phyloP scores from a whole-genome alignment of 2,888 invertebrate genomes.

The Nephrotoma flavescens region DNA sequence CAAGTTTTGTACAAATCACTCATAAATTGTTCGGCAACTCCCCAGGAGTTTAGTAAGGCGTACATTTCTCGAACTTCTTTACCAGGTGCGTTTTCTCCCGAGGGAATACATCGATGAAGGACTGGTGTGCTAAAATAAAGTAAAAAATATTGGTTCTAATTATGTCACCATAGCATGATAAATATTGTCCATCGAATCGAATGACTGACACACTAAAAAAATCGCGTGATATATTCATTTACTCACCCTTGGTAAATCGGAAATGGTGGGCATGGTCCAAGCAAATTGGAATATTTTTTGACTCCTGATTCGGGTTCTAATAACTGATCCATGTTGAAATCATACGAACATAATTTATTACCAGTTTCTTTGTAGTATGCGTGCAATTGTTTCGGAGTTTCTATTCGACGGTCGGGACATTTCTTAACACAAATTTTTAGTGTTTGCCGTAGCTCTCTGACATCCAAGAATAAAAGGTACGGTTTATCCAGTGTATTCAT shows the following conservation, averaged over 20 bases:
- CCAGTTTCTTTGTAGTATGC: slow-evolving; percentile 57
- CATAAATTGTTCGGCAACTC: slow-evolving; percentile 73
- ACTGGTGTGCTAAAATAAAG: slow-evolving; percentile 46
- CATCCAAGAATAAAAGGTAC: slow-evolving; percentile 71
- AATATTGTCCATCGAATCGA: background rate
- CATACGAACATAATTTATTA: slow-evolving; percentile 63
- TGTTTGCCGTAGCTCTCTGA: slow-evolving; percentile 57
- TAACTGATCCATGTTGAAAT: slow-evolving; percentile 41
- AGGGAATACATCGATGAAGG: slow-evolving; percentile 77
- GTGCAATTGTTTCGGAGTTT: slow-evolving; percentile 49
- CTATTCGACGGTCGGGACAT: slow-evolving; percentile 60
- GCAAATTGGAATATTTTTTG: slow-evolving; percentile 29
- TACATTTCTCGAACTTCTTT: slow-evolving; percentile 57
- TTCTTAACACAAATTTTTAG: slow-evolving; percentile 79
- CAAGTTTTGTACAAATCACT: slow-evolving; percentile 79
- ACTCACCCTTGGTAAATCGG: slow-evolving; percentile 60
- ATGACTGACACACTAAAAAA: background rate
- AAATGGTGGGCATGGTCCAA: slow-evolving; percentile 63
- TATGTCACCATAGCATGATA: background rate
- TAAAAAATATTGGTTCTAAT: background rate
- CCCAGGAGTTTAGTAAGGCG: slow-evolving; percentile 73
- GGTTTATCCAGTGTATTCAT: slow-evolving; percentile 64
- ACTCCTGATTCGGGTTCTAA: slow-evolving; percentile 29
- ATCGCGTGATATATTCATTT: background rate
- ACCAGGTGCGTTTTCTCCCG: slow-evolving; percentile 46